Evolutionary conservation across 2,797 vertebrate species (phyloP).

Genomic region (Emydoidea blandingii): DNA sequence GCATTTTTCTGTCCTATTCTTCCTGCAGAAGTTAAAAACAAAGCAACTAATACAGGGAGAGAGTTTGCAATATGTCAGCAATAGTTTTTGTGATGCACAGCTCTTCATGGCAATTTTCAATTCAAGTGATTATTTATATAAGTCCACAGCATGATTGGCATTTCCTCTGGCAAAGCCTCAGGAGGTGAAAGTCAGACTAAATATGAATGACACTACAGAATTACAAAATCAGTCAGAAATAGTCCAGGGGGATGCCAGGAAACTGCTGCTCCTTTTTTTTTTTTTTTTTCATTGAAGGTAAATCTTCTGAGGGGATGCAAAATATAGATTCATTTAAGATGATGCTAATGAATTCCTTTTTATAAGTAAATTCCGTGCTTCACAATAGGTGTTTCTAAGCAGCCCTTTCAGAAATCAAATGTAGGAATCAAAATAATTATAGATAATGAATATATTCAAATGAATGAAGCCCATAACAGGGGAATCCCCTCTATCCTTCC

Average conservation of each 20-base stretch:
- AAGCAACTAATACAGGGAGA: neutral
- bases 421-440: constrained; percentile 2
- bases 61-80: rapidly evolving
- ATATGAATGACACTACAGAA: neutral
- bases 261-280: neutral
- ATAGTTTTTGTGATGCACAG: neutral
- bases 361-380: neutral
- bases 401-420: constrained; percentile 13
- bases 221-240: constrained; percentile 9
- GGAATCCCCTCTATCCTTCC: neutral
- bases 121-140: neutral
- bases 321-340: neutral
- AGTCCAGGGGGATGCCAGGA: neutral
- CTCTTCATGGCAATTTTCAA: neutral
- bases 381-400: neutral
- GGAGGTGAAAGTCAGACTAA: neutral
- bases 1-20: neutral
- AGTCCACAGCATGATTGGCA: neutral
- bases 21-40: neutral
- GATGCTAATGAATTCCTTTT: neutral
- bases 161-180: constrained; percentile 10
- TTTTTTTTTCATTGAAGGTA: neutral
- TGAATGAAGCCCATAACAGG: neutral
- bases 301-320: neutral
- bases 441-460: neutral